Conservation (phyloP, 2,797 vertebrate genomes). For the Mormyrops boulengeri region DNA sequence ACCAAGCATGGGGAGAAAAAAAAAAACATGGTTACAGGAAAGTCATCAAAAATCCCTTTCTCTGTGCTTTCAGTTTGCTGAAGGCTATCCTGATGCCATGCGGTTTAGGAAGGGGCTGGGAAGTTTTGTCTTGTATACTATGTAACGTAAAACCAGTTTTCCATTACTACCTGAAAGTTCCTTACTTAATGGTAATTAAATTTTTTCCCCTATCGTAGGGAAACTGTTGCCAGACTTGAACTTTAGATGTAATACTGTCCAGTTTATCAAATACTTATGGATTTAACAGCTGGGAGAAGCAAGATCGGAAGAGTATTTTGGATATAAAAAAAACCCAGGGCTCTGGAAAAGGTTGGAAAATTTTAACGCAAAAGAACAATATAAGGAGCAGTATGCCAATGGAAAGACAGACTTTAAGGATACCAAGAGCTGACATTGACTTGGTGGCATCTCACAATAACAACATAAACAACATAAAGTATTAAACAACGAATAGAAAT, state of each 20-base stretch:
- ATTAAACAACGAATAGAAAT: neutral
- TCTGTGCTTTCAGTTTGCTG: neutral
- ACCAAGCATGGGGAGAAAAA: neutral
- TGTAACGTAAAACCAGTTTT: conserved; percentile 16
- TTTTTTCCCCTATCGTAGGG: neutral
- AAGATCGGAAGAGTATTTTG: neutral
- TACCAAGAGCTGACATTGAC: neutral
- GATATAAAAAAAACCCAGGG: neutral
- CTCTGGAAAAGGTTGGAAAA: neutral
- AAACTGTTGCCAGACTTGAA: conserved; percentile 1
- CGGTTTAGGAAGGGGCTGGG: neutral
- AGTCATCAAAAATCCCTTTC: neutral
- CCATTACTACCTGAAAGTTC: neutral
- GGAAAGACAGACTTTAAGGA: neutral
- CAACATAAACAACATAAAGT: neutral
- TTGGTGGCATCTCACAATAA: neutral
- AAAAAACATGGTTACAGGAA: neutral
- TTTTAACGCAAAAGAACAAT: neutral
- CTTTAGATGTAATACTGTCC: neutral
- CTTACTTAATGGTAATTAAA: neutral
- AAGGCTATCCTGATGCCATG: neutral
- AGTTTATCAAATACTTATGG: neutral
- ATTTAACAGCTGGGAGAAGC: neutral
- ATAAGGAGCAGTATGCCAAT: neutral
- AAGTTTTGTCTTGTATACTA: neutral